A percentile compares a stretch with the other conserved stretches of the same genome.
Evolutionary conservation across 2,888 invertebrate species (phyloP).

Genomic region (Tupiocoris notatus): DNA sequence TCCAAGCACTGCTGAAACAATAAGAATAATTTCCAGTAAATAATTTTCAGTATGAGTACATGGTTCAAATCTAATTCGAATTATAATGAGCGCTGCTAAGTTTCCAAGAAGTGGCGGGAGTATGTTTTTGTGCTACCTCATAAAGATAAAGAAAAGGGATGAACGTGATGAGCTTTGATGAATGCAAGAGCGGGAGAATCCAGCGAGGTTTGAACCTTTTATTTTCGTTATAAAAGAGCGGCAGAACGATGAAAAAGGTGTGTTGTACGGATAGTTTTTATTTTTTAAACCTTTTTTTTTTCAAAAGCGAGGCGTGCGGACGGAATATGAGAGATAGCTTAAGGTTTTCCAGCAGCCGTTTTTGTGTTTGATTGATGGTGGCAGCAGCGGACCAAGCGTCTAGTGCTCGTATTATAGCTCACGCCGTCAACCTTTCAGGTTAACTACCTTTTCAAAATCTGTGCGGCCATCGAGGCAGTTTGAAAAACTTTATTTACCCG

Average conservation of each 20-base stretch:
- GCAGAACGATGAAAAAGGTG: background rate
- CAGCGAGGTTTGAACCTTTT: background rate
- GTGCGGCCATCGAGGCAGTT: background rate
- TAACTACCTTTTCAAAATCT: background rate
- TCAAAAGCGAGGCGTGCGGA: constrained; percentile 18
- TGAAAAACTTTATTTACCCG: background rate
- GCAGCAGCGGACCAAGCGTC: background rate
- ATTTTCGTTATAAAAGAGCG: background rate
- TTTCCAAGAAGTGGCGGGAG: background rate
- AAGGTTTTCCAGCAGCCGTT: constrained; percentile 26
- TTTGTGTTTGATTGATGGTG: constrained; percentile 36
- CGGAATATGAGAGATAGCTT: constrained; percentile 24
- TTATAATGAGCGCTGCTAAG: background rate
- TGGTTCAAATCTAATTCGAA: background rate
- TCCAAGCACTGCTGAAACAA: constrained; percentile 36
- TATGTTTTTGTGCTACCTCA: too few species aligned
- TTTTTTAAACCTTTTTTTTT: background rate
- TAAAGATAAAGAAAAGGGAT: background rate
- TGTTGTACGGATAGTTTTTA: background rate
- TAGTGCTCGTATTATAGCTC: background rate
- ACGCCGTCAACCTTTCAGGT: background rate
- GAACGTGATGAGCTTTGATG: background rate
- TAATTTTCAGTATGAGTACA: background rate
- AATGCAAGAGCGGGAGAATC: background rate
- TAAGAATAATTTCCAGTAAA: constrained; percentile 1